phyloP scores from a whole-genome alignment of 2,797 vertebrate species.

The Ficedula albicollis region DNA sequence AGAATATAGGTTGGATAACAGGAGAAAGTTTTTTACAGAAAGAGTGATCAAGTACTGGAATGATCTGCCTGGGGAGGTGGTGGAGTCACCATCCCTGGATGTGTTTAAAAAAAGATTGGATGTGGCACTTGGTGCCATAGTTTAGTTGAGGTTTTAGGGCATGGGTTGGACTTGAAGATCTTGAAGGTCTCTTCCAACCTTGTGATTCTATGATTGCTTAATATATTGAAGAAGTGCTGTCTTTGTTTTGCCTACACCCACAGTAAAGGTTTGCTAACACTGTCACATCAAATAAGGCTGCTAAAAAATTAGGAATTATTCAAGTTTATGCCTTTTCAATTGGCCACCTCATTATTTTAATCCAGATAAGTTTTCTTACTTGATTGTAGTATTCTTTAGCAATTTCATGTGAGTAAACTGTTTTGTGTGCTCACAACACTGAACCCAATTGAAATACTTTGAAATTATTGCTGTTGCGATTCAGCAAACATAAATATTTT shows the following conservation, averaged over 20 bases:
- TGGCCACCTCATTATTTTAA: neutral
- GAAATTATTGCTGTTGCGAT: neutral
- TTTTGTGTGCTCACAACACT: neutral
- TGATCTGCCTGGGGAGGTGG: neutral
- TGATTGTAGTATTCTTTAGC: neutral
- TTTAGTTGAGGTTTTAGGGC: neutral
- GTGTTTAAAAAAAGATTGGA: neutral
- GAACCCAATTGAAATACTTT: neutral
- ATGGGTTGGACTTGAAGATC: too few species aligned
- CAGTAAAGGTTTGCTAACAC: neutral
- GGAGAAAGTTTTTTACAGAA: neutral
- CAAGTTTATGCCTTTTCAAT: neutral
- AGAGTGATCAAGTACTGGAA: neutral
- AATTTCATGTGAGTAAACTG: neutral
- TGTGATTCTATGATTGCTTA: neutral
- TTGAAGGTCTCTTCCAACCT: neutral
- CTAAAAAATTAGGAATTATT: neutral
- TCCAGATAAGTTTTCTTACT: neutral
- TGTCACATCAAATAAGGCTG: neutral
- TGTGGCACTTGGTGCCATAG: too few species aligned
- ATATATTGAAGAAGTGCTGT: neutral
- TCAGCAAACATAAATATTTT: neutral
- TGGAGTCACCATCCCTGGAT: neutral
- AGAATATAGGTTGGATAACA: neutral
- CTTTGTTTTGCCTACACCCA: neutral